Conservation (phyloP, 2,888 invertebrate genomes). For the Drosophila rubida region DNA sequence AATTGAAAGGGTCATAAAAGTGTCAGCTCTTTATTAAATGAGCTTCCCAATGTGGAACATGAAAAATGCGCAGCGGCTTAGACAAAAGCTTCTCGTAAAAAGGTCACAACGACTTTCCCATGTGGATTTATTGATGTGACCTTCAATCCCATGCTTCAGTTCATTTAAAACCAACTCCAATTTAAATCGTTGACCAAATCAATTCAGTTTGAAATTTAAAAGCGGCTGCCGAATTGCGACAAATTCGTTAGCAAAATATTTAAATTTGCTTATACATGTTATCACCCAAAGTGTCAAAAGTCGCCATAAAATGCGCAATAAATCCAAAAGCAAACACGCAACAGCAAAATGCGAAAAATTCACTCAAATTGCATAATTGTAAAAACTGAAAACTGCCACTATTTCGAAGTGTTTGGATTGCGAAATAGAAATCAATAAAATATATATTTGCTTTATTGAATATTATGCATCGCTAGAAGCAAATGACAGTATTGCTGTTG, state of each 20-base stretch:
- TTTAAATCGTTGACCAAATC: not conserved
- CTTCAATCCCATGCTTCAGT: slow-evolving; percentile 21
- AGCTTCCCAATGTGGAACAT: slow-evolving; percentile 32
- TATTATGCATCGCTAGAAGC: too few relatives aligned
- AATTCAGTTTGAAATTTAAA: too few relatives aligned
- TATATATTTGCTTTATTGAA: not conserved
- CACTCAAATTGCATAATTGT: slow-evolving; percentile 10
- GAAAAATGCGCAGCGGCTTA: slow-evolving; percentile 40
- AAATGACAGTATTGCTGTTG: not conserved
- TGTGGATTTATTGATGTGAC: slow-evolving; percentile 46
- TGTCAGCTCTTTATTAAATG: slow-evolving; percentile 56
- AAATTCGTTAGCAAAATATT: slow-evolving; percentile 9
- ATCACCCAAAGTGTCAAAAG: slow-evolving; percentile 13
- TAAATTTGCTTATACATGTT: slow-evolving; percentile 1
- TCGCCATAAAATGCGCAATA: not conserved
- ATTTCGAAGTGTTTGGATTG: not conserved
- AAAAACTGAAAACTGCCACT: not conserved
- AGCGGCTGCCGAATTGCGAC: not conserved
- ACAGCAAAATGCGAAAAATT: not conserved
- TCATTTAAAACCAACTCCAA: not conserved
- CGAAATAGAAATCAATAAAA: not conserved
- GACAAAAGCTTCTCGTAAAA: slow-evolving; percentile 18
- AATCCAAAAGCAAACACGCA: not conserved
- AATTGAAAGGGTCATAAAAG: slow-evolving; percentile 64
- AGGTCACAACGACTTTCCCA: slow-evolving; percentile 14